phyloP scores from a whole-genome alignment of 2,888 invertebrate genomes.

The Odontocerum albicorne region DNA sequence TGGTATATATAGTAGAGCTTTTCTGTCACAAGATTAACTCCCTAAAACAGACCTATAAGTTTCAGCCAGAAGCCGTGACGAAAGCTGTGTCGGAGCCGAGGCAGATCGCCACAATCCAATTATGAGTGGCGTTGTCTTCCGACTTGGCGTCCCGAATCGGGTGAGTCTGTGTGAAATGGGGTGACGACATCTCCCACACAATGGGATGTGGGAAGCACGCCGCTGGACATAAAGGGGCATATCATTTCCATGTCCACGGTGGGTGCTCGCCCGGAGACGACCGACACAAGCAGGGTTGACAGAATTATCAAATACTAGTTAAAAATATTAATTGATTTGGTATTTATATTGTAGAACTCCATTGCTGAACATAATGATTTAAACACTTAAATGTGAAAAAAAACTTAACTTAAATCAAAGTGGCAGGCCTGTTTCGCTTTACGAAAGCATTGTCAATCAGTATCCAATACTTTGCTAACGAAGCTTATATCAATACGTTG shows the following conservation, averaged over 20 bases:
- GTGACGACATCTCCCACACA: slow-evolving; percentile 25
- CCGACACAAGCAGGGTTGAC: background rate
- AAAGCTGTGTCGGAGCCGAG: too few relatives aligned
- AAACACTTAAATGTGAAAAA: too few relatives aligned
- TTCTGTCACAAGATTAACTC: too few relatives aligned
- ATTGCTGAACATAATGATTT: slow-evolving; percentile 29
- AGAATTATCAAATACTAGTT: slow-evolving; percentile 20
- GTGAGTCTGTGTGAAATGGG: slow-evolving; percentile 17
- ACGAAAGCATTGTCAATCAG: too few relatives aligned
- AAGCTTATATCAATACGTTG: too few relatives aligned
- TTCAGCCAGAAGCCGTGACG: background rate
- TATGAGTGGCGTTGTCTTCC: background rate
- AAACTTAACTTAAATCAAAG: too few relatives aligned
- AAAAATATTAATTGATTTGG: too few relatives aligned
- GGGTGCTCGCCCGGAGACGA: background rate
- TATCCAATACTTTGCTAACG: too few relatives aligned
- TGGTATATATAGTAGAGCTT: too few relatives aligned
- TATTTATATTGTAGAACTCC: too few relatives aligned
- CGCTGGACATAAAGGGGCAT: slow-evolving; percentile 25
- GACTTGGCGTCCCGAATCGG: slow-evolving; percentile 5
- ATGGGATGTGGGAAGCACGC: slow-evolving; percentile 30
- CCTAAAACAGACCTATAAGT: too few relatives aligned
- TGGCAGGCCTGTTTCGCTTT: too few relatives aligned
- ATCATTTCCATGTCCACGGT: slow-evolving; percentile 26
- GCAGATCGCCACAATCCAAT: slow-evolving; percentile 12